phyloP scores from a whole-genome alignment of 2,113 vertebrate species.

The Zosterops borbonicus region DNA sequence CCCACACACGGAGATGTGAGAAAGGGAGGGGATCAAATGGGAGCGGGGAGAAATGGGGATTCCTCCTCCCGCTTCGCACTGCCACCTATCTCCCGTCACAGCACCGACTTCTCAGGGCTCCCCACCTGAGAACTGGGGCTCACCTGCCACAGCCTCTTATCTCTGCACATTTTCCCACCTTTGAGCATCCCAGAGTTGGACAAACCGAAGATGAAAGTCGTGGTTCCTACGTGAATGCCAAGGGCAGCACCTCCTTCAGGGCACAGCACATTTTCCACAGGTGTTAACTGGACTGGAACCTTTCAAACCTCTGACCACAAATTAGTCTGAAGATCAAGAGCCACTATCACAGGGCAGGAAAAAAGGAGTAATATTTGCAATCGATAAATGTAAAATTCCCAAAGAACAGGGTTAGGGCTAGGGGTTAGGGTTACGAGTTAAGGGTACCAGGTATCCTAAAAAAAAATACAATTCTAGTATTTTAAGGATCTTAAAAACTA shows the following conservation, averaged over 20 bases:
- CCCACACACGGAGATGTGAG: conserved; percentile 64
- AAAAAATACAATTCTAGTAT: not conserved
- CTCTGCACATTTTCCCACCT: not conserved
- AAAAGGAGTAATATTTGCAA: not conserved
- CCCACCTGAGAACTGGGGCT: not conserved
- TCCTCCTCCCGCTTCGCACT: not conserved
- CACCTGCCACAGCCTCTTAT: not conserved
- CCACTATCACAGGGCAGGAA: accelerated
- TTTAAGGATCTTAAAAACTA: not conserved
- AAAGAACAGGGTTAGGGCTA: not conserved
- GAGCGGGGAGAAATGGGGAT: conserved; percentile 12
- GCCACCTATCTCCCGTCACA: not conserved
- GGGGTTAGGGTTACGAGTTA: not conserved
- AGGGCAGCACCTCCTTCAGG: not conserved
- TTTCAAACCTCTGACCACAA: not conserved
- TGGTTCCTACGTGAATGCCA: accelerated
- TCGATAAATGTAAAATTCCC: not conserved
- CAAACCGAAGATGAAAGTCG: not conserved
- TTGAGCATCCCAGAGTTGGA: not conserved
- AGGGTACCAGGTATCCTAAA: not conserved
- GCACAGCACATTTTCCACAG: not conserved
- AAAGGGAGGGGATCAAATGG: conserved; percentile 20
- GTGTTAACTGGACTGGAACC: not conserved
- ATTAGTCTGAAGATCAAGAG: not conserved
- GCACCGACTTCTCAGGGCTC: not conserved